Percentiles rank a stretch among this genome's conserved stretches.
phyloP scores from a whole-genome alignment of 2,888 invertebrate genomes.

The Oasisia sp. region DNA sequence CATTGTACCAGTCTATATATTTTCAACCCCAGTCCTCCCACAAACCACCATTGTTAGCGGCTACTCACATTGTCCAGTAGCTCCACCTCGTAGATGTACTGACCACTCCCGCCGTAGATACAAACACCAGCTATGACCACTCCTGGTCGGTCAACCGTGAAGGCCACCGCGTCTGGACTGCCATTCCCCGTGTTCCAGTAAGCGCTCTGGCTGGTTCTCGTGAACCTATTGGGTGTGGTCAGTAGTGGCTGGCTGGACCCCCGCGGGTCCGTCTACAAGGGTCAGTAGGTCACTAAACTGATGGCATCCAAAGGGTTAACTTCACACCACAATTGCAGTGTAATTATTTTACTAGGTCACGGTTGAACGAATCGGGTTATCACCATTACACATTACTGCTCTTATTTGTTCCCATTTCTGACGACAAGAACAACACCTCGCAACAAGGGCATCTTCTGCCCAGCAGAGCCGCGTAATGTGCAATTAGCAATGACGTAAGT shows the following conservation, averaged over 20 bases:
- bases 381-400: no score
- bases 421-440: no score
- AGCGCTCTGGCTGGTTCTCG: slow-evolving; percentile 86
- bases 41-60: not conserved
- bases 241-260: slow-evolving; percentile 82
- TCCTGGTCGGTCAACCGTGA: slow-evolving; percentile 90
- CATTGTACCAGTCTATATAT: no score
- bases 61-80: slow-evolving; percentile 72
- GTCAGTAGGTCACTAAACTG: slow-evolving; percentile 6
- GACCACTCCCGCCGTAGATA: slow-evolving; percentile 88
- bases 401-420: no score
- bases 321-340: not conserved
- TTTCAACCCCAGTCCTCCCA: not conserved
- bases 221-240: slow-evolving; percentile 85
- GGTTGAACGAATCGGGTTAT: no score
- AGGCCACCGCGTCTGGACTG: slow-evolving; percentile 94
- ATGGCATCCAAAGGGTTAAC: slow-evolving; percentile 14
- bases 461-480: no score
- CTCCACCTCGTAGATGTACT: slow-evolving; percentile 91
- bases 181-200: slow-evolving; percentile 98
- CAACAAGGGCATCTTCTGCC: no score
- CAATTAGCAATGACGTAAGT: no score
- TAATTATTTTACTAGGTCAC: no score
- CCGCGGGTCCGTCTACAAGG: slow-evolving; percentile 74
- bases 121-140: slow-evolving; percentile 89